Evolutionary conservation across 2,113 vertebrate species (phyloP).

Genomic region (Sardina pilchardus): DNA sequence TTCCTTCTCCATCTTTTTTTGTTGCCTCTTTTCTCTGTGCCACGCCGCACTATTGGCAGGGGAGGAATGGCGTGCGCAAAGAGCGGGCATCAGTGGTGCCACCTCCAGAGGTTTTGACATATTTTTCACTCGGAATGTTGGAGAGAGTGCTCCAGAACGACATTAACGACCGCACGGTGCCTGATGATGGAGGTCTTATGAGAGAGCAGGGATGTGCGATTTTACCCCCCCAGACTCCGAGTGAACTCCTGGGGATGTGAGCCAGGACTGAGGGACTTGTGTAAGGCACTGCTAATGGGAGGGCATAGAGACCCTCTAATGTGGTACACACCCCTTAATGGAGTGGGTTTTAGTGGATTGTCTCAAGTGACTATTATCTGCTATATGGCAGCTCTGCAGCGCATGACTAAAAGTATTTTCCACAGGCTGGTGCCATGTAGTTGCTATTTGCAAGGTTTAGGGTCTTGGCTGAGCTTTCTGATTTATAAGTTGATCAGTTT

Average conservation of each 20-base stretch:
- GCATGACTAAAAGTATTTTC: neutral
- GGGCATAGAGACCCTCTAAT: neutral
- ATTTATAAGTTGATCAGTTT: neutral
- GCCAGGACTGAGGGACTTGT: neutral
- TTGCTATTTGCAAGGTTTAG: neutral
- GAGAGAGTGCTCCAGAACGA: constrained; percentile 38
- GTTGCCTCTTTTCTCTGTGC: constrained; percentile 20
- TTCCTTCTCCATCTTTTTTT: constrained; percentile 10
- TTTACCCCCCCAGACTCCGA: neutral
- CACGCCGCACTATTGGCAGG: neutral
- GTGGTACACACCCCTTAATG: neutral
- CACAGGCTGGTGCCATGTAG: neutral
- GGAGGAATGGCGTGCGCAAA: neutral
- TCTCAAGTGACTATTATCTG: neutral
- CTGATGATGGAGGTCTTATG: neutral
- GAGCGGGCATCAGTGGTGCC: neutral
- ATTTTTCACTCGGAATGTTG: neutral
- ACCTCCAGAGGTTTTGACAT: neutral
- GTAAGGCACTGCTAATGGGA: neutral
- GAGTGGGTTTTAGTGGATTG: neutral
- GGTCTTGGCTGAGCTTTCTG: neutral
- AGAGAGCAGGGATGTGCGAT: neutral
- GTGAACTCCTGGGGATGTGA: neutral
- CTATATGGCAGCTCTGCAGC: neutral
- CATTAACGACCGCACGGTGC: constrained; percentile 23